Evolutionary conservation across 2,797 vertebrate species (phyloP).

Genomic region (Cirrhinus mrigala): DNA sequence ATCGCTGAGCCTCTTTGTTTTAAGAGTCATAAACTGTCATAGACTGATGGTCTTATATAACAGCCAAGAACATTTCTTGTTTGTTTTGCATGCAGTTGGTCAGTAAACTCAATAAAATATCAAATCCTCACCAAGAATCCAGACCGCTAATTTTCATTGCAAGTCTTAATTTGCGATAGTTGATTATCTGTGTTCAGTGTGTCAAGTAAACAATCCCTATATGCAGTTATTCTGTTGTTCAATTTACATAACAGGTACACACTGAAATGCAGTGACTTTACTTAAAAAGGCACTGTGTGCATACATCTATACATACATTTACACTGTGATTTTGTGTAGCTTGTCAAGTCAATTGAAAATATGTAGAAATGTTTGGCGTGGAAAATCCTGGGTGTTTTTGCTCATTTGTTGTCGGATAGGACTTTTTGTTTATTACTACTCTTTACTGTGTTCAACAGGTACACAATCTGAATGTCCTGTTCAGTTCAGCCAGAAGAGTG

Average conservation of each 20-base stretch:
- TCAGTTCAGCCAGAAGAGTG: not conserved
- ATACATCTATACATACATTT: too few relatives aligned
- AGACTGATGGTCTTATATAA: not conserved
- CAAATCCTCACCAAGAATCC: not conserved
- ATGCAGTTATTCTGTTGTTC: not conserved
- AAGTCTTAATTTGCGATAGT: not conserved
- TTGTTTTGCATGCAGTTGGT: not conserved
- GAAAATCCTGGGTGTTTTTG: too few relatives aligned
- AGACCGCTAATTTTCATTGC: not conserved
- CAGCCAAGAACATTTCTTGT: not conserved
- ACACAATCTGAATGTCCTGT: slow-evolving; percentile 21
- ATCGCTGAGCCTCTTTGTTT: not conserved
- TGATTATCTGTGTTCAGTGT: not conserved
- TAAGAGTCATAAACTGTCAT: not conserved
- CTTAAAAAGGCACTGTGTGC: too few relatives aligned
- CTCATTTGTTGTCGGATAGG: too few relatives aligned
- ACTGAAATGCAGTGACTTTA: too few relatives aligned
- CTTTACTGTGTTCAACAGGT: slow-evolving; percentile 15
- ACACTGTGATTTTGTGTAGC: too few relatives aligned
- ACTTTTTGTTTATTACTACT: too few relatives aligned
- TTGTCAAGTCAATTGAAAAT: too few relatives aligned
- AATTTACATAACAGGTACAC: too few relatives aligned
- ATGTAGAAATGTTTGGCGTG: too few relatives aligned
- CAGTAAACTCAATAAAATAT: not conserved
- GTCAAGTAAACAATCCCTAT: not conserved